Conservation (phyloP, 2,888 invertebrate genomes). For the Agonum fuliginosum region DNA sequence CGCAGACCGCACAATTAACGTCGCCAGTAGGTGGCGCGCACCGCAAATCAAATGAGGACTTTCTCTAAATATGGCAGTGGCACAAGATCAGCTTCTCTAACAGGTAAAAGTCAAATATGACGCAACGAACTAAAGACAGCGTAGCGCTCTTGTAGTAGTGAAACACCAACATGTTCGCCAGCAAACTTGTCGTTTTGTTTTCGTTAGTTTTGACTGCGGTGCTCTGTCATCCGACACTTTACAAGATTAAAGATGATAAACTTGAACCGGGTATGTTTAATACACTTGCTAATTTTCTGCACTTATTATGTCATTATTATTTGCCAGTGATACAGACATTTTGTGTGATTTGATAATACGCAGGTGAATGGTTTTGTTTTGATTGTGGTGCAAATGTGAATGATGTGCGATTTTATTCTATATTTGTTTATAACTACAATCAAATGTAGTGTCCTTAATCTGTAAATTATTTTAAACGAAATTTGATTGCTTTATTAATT, state of each 20-base stretch:
- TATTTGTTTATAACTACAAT: no score
- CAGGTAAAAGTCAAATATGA: slow-evolving; percentile 47
- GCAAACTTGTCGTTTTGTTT: slow-evolving; percentile 66
- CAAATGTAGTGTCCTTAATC: no score
- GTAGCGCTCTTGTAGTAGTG: slow-evolving; percentile 6
- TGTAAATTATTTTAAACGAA: no score
- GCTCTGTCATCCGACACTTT: slow-evolving; percentile 71
- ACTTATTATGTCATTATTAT: slow-evolving; percentile 6
- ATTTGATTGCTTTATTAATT: no score
- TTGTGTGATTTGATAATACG: background rate
- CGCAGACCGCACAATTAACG: background rate
- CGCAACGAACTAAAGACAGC: slow-evolving; percentile 25
- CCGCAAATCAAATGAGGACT: slow-evolving; percentile 47
- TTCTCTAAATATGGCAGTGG: slow-evolving; percentile 57
- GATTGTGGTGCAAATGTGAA: background rate
- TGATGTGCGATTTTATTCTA: no score
- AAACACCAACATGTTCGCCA: slow-evolving; percentile 46
- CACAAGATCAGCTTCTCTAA: slow-evolving; percentile 35
- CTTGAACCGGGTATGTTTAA: slow-evolving; percentile 73
- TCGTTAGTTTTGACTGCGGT: slow-evolving; percentile 65
- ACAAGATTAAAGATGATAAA: slow-evolving; percentile 74
- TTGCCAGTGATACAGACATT: background rate
- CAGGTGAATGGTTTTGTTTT: no score
- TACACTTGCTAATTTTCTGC: slow-evolving; percentile 8
- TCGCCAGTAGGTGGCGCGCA: slow-evolving; percentile 43